These are phyloP conservation scores for Numenius phaeopus DNA, from an alignment of 2,797 vertebrate genomes.

Conservation along the genomic window DNA sequence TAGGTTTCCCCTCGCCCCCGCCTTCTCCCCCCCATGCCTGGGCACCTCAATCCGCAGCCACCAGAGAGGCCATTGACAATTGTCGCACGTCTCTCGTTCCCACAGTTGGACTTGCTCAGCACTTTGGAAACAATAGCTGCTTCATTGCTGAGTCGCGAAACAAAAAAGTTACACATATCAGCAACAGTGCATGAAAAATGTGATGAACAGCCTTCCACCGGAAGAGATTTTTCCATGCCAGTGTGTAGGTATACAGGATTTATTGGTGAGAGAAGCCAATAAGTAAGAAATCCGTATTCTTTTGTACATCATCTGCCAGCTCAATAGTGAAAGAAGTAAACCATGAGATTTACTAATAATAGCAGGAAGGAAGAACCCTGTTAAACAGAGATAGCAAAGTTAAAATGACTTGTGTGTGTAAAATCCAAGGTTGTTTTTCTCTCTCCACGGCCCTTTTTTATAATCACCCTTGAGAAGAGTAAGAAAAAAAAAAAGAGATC, in stretches of 20 bases:
- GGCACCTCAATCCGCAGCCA: not conserved
- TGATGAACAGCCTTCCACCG: conserved; percentile 15
- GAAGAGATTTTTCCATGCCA: conserved; percentile 16
- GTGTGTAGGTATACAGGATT: not conserved
- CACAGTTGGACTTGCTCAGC: conserved; percentile 28
- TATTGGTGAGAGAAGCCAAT: not conserved
- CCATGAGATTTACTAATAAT: conserved; percentile 23
- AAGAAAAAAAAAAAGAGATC: not conserved
- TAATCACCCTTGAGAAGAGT: not conserved
- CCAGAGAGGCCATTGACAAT: not conserved
- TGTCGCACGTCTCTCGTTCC: not conserved
- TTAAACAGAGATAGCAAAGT: conserved; percentile 34
- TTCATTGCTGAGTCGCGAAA: conserved; percentile 43
- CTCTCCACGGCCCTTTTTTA: not conserved
- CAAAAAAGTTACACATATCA: conserved; percentile 44
- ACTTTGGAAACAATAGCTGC: conserved; percentile 60
- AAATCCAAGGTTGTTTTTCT: conserved; percentile 30
- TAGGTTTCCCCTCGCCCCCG: not conserved
- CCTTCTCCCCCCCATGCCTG: not conserved
- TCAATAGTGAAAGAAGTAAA: not conserved
- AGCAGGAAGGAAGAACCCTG: conserved; percentile 61
- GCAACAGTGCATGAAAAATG: conserved; percentile 58
- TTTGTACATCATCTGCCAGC: conserved; percentile 7
- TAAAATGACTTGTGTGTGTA: not conserved
- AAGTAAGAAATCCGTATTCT: conserved; percentile 23